Evolutionary conservation across 2,888 invertebrate species (phyloP).

Genomic region (Myopa testacea): DNA sequence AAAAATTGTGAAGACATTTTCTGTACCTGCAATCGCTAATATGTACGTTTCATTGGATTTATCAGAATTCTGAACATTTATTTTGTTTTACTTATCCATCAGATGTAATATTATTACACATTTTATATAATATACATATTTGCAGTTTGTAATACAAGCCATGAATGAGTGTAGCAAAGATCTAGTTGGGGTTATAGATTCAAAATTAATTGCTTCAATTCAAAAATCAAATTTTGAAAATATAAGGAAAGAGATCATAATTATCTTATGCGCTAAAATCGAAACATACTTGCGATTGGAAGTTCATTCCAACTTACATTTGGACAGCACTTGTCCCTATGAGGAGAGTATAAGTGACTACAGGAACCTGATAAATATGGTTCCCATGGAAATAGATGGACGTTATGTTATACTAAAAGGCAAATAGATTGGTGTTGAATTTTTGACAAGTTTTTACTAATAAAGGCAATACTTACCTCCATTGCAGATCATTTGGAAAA

Average conservation of each 20-base stretch:
- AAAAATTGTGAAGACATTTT: too few relatives aligned
- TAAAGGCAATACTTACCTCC: slow-evolving; percentile 46
- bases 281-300: slow-evolving; percentile 94
- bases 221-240: slow-evolving; percentile 60
- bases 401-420: slow-evolving; percentile 75
- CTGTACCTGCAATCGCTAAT: too few relatives aligned
- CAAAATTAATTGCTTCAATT: slow-evolving; percentile 52
- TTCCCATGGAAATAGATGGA: slow-evolving; percentile 72
- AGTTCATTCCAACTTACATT: slow-evolving; percentile 89
- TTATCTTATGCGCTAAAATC: slow-evolving; percentile 84
- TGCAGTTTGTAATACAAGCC: slow-evolving; percentile 70
- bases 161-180: slow-evolving; percentile 66
- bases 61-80: too few relatives aligned
- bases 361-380: slow-evolving; percentile 73
- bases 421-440: background rate
- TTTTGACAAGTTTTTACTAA: background rate
- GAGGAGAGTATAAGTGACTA: slow-evolving; percentile 71
- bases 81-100: too few relatives aligned
- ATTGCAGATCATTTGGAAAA: slow-evolving; percentile 77
- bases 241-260: slow-evolving; percentile 73
- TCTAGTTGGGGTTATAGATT: slow-evolving; percentile 50
- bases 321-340: slow-evolving; percentile 80
- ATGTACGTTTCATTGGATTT: too few relatives aligned
- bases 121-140: slow-evolving; percentile 43
- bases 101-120: too few relatives aligned